Base-by-base conservation (phyloP, 2,113 vertebrate genomes). In the Pungitius pungitius region DNA sequence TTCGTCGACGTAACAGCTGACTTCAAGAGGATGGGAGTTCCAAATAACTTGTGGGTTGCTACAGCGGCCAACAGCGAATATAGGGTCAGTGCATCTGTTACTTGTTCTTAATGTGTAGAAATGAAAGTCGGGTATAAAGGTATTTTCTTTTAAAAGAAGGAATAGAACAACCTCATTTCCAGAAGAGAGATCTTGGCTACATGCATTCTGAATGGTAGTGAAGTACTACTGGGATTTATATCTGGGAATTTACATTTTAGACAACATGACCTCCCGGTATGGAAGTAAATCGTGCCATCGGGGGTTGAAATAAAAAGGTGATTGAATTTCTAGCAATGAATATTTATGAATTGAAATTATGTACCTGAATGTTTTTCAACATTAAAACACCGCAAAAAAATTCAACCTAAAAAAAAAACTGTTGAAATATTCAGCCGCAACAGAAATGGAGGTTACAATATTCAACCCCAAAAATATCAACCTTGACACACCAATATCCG, bases 11-110 rank as follows among this genome's bases (percentile, higher is more conserved):
- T 98, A 22, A 77, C 22, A 27, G 91, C 94, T 0, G 98, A 99
- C 62, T 98, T 96, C 77, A 93, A 85, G 70, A 93, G 97, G 49
- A 98, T 99, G 97, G 97, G 96, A 3, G 91, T 98, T 76, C 97
- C 96, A 0, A 95, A 96, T 61, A 94, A 85, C 81, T 92, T 95
- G 0, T 99, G 97, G 97, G 95, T 97, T 49, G 57, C 94, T 14
- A 97, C 95, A 0, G 93, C 95, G 7, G 95, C 95, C 40, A 99
- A 99, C 61, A 93, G 95, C 78, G 97, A 99, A 73, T 96, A 98
- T 3, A 90, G 94, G 90, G 97, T 99, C 66, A 94, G 96, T 95
- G 4, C 54, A 5, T 22, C 42, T 61, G 9, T 54, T 35, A 59
- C 26, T 33, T 63, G 6, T 51, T 22, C 0, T 0, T 39, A 17